Base-by-base conservation (phyloP, 2,797 vertebrate genomes). In the Lepilemur septentrionalis region DNA sequence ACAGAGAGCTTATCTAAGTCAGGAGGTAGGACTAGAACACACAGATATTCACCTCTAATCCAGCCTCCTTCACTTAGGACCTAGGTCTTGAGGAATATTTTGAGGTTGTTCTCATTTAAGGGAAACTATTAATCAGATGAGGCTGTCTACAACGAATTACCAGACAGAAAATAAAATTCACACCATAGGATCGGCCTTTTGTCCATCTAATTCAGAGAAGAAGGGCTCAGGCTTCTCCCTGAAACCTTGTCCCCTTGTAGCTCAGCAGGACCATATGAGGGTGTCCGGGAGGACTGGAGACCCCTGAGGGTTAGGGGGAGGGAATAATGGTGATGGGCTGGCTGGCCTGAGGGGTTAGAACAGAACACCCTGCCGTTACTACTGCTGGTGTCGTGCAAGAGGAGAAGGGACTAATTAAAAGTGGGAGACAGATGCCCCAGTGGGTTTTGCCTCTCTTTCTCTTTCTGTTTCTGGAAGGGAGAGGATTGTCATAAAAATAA, bases 401-500 rank as follows among this genome's bases (percentile, higher is more conserved):
- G 72, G 79, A 79, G 87, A 43, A 83, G 89, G 59, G 46, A 98
- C 97, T 97, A 97, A 98, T 98, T 97, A 97, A 94, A 97, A 98
- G 96, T 85, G 96, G 97, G 96, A 96, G 98, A 98, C 98, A 98
- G 97, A 98, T 97, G 96, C 97, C 97, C 96, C 86, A 5, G 0
- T 79, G 94, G 98, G 92, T 72, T 95, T 98, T 96, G 87, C 92
- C 97, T 97, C 96, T 96, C 97, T 87, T 93, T 94, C 14, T 12
- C 70, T 96, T 98, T 98, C 98, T 97, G 97, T 93, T 97, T 98
- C 98, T 97, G 97, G 96, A 97, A 98, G 96, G 70, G 28, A 96
- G 98, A 92, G 86, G 95, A 96, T 94, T 98, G 91, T 97, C 98
- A 98, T 97, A 97, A 98, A 98, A 98, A 98, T 97, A 98, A 98